A percentile compares a stretch with the other conserved stretches of the same genome.
Evolutionary conservation across 2,888 invertebrate species (phyloP).

Genomic region (Ptilodon capucinus): DNA sequence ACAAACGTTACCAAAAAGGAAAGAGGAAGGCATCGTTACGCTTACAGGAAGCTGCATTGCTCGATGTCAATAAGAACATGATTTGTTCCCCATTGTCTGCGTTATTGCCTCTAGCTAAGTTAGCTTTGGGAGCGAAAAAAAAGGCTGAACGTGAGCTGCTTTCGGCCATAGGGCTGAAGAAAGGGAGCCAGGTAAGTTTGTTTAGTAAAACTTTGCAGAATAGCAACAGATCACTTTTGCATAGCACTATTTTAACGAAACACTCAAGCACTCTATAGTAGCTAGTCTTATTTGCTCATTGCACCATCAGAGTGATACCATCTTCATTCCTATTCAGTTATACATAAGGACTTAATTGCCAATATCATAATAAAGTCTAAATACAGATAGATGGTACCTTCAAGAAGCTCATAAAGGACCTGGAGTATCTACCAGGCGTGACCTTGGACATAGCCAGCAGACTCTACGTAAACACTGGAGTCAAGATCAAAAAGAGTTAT

Average conservation of each 20-base stretch:
- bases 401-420: constrained; percentile 17
- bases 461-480: constrained; percentile 74
- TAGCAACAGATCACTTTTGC: too few species aligned
- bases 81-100: constrained; percentile 61
- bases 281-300: too few species aligned
- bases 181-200: constrained; percentile 12
- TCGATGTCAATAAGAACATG: constrained; percentile 23
- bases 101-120: constrained; percentile 53
- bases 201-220: too few species aligned
- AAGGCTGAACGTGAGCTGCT: constrained; percentile 34
- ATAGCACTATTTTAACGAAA: too few species aligned
- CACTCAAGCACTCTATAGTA: too few species aligned
- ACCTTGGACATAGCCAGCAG: constrained; percentile 85
- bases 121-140: constrained; percentile 47
- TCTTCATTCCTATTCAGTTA: too few species aligned
- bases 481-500: constrained; percentile 72
- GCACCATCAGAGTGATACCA: too few species aligned
- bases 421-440: constrained; percentile 59
- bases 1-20: neutral
- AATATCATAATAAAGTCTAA: too few species aligned
- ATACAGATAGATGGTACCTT: constrained; percentile 11
- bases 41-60: constrained; percentile 36
- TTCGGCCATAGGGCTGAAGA: constrained; percentile 35
- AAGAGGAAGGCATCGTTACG: neutral
- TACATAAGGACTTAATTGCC: too few species aligned